Conservation (phyloP, 2,888 invertebrate species). For the Tipula confusa region DNA sequence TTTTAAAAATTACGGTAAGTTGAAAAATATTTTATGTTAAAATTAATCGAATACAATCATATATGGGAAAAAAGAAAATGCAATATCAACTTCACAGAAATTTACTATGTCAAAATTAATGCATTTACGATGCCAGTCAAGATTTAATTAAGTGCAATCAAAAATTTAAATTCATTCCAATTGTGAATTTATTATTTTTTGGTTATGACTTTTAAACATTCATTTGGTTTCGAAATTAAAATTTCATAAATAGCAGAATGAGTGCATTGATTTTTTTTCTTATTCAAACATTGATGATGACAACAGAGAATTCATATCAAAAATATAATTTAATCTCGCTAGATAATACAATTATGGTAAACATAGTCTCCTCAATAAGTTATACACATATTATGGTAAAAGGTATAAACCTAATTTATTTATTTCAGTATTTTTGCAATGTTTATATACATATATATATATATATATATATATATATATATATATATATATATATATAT, state of each 20-base stretch:
- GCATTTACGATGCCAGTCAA: no score
- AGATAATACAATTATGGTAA: not conserved
- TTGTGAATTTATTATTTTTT: not conserved
- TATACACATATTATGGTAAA: not conserved
- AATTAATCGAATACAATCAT: no score
- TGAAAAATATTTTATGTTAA: no score
- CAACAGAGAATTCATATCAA: not conserved
- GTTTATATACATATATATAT: not conserved
- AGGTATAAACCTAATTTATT: not conserved
- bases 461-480: not conserved
- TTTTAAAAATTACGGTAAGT: no score
- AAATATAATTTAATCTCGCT: not conserved
- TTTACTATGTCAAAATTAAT: no score
- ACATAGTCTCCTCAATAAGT: not conserved
- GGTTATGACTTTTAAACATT: not conserved
- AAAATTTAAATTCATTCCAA: no score
- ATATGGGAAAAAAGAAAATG: no score
- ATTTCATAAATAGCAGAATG: not conserved
- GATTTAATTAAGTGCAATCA: no score
- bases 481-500: not conserved
- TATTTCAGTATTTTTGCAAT: not conserved
- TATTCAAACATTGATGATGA: not conserved
- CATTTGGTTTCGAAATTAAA: not conserved
- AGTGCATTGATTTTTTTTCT: not conserved
- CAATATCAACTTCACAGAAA: no score